A percentile compares a stretch with the other conserved stretches of the same genome.
These are phyloP conservation scores for Grallaria varia DNA, from an alignment of 2,113 vertebrate species.

Conservation along the genomic window DNA sequence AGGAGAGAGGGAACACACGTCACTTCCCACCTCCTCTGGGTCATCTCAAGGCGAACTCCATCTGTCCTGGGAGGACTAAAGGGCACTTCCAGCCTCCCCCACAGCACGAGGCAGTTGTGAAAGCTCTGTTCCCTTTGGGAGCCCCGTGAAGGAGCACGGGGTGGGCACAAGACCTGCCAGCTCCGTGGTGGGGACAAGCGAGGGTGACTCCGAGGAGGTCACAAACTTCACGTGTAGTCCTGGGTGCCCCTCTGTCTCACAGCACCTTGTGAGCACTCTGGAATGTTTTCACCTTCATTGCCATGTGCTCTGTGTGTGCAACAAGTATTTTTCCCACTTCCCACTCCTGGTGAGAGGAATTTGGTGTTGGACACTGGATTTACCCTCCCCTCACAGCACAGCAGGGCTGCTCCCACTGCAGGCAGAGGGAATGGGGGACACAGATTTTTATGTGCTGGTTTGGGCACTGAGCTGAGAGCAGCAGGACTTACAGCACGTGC, in stretches of 20 bases:
- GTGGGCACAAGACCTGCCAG: neutral
- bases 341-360: neutral
- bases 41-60: neutral
- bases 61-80: neutral
- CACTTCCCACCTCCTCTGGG: neutral
- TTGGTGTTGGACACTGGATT: neutral
- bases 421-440: neutral
- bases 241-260: neutral
- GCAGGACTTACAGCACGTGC: neutral
- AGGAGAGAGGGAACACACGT: neutral
- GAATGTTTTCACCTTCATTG: neutral
- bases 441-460: neutral
- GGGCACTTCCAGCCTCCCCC: neutral
- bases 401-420: neutral
- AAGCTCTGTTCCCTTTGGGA: neutral
- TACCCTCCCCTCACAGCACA: neutral
- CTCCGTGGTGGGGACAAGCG: rapidly evolving
- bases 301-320: neutral
- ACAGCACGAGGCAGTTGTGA: neutral
- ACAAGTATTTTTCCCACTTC: neutral
- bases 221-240: neutral
- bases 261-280: neutral
- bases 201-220: neutral
- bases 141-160: neutral
- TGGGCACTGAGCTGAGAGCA: neutral